These are phyloP conservation scores for Acanthornis magna DNA, from an alignment of 2,797 vertebrate genomes.

Conservation along the genomic window DNA sequence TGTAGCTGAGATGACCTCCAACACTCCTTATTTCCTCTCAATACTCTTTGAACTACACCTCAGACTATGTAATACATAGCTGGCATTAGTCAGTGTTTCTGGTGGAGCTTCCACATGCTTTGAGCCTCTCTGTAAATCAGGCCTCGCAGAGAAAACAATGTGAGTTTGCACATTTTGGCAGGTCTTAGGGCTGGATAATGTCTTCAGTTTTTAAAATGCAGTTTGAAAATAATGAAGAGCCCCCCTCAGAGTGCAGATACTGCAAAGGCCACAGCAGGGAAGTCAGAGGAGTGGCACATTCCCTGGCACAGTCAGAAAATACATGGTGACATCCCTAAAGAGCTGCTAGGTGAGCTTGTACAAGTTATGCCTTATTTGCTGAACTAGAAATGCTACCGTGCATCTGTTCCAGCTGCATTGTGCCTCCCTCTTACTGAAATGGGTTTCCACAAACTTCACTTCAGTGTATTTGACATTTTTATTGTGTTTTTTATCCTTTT, in stretches of 20 bases:
- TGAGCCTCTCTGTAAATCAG: background rate
- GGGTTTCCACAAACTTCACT: slow-evolving; percentile 8
- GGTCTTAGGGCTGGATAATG: background rate
- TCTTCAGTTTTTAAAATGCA: background rate
- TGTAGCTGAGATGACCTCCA: background rate
- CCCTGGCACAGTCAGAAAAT: background rate
- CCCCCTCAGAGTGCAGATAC: background rate
- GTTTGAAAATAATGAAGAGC: background rate
- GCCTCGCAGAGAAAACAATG: background rate
- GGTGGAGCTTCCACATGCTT: background rate
- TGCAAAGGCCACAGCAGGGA: background rate
- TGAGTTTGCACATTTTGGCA: background rate
- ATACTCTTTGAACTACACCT: background rate
- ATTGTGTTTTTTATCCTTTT: slow-evolving; percentile 43
- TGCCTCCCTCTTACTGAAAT: slow-evolving; percentile 20
- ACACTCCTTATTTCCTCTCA: background rate
- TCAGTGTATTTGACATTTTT: slow-evolving; percentile 42
- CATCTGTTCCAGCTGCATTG: background rate
- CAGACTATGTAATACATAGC: background rate
- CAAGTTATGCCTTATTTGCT: background rate
- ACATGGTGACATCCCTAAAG: background rate
- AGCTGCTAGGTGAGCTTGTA: background rate
- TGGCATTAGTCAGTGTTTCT: background rate
- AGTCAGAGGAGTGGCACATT: background rate
- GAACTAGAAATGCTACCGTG: background rate